phyloP scores from a whole-genome alignment of 2,113 vertebrate species.

The Chiloscyllium plagiosum region DNA sequence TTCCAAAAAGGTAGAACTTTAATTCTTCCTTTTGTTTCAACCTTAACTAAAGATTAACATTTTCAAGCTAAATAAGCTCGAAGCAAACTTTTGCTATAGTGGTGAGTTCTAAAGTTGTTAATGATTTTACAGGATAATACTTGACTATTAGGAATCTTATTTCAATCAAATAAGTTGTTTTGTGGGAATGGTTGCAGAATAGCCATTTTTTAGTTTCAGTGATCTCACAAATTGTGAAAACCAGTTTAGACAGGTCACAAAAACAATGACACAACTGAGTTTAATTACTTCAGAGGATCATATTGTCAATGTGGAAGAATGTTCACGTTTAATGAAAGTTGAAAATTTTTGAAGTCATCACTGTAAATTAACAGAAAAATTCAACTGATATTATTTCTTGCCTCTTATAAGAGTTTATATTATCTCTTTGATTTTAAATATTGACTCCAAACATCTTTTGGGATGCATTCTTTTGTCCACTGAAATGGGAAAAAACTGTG shows the following conservation, averaged over 20 bases:
- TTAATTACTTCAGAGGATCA: not conserved
- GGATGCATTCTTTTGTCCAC: not conserved
- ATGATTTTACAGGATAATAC: not conserved
- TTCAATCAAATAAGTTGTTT: not conserved
- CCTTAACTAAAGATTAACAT: not conserved
- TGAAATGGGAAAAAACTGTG: not conserved
- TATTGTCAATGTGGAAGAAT: not conserved
- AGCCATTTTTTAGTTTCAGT: not conserved
- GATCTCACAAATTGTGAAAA: not conserved
- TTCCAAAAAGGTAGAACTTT: not conserved
- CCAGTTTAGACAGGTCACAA: not conserved
- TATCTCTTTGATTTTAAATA: not conserved
- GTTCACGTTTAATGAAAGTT: not conserved
- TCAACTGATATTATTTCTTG: not conserved
- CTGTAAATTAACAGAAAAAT: not conserved
- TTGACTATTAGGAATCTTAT: not conserved
- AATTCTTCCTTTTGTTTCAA: not conserved
- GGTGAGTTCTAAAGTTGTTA: not conserved
- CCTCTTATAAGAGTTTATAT: too few relatives aligned
- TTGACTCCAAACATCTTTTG: not conserved
- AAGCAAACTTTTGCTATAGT: not conserved
- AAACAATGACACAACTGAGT: not conserved
- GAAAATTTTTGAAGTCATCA: not conserved
- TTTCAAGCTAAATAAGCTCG: not conserved
- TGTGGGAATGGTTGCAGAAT: not conserved